These are phyloP conservation scores for Apotomis capreana DNA, from an alignment of 2,888 invertebrate genomes.

Conservation along the genomic window DNA sequence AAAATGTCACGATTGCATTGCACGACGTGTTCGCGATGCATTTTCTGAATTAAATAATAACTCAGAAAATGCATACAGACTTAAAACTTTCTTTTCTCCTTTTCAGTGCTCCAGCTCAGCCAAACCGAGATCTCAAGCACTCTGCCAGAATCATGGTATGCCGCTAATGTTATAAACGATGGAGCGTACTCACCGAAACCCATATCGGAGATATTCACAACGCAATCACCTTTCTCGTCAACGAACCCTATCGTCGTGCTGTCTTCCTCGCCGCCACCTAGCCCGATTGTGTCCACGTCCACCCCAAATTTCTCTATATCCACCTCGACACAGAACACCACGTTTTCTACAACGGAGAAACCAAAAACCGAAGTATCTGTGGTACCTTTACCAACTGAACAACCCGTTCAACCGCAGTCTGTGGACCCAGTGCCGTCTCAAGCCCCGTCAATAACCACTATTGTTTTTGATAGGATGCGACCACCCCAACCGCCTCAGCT, in stretches of 20 bases:
- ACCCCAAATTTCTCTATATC: constrained; percentile 24
- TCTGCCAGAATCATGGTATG: constrained; percentile 68
- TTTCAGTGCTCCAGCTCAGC: constrained; percentile 78
- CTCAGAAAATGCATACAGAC: background rate
- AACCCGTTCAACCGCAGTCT: constrained; percentile 34
- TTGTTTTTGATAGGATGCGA: constrained; percentile 1
- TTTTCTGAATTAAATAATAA: background rate
- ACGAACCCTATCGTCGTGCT: constrained; percentile 61
- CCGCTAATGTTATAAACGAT: constrained; percentile 73
- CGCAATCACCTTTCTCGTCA: constrained; percentile 61
- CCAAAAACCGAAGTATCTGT: background rate
- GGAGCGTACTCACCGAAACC: constrained; percentile 69
- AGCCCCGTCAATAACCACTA: constrained; percentile 12
- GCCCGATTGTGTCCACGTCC: constrained; percentile 21
- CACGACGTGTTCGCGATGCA: background rate
- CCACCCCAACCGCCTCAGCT: constrained; percentile 20
- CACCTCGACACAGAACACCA: constrained; percentile 36
- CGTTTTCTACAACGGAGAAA: constrained; percentile 30
- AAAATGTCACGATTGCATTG: too few species aligned
- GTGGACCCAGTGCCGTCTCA: constrained; percentile 23
- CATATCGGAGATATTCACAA: constrained; percentile 72
- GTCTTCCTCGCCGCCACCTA: constrained; percentile 40
- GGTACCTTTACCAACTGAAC: constrained; percentile 11
- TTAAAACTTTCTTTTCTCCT: constrained; percentile 1
- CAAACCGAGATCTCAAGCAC: constrained; percentile 67